Conservation (phyloP, 2,888 invertebrate species). For the Lottia scabra region DNA sequence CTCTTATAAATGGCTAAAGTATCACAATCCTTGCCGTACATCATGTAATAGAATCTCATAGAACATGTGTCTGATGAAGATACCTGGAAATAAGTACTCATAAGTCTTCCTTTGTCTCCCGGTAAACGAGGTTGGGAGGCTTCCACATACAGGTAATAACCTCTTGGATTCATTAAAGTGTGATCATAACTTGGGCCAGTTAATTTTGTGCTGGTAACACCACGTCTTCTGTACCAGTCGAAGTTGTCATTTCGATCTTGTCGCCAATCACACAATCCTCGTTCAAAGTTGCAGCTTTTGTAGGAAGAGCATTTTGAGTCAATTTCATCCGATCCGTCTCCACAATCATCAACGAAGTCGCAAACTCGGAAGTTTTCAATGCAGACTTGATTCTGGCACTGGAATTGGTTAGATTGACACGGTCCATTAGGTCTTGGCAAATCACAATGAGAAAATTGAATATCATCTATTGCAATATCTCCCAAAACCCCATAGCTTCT, state of each 20-base stretch:
- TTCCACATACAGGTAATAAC: slow-evolving; percentile 59
- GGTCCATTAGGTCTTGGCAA: slow-evolving; percentile 33
- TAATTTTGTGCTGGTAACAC: slow-evolving; percentile 45
- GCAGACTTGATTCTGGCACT: slow-evolving; percentile 47
- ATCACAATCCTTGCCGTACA: slow-evolving; percentile 59
- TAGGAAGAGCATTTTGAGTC: slow-evolving; percentile 33
- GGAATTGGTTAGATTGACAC: slow-evolving; percentile 32
- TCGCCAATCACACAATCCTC: slow-evolving; percentile 49
- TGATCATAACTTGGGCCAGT: slow-evolving; percentile 66
- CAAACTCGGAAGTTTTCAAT: slow-evolving; percentile 43
- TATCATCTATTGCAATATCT: slow-evolving; percentile 59
- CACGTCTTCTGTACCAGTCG: slow-evolving; percentile 60
- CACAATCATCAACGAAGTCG: slow-evolving; percentile 64
- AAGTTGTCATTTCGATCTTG: slow-evolving; percentile 61
- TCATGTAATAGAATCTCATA: slow-evolving; percentile 59
- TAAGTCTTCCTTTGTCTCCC: slow-evolving; percentile 63
- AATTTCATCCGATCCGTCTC: slow-evolving; percentile 59
- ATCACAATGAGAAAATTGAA: slow-evolving; percentile 51
- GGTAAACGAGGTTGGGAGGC: slow-evolving; percentile 44
- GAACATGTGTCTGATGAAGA: slow-evolving; percentile 33
- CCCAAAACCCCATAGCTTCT: slow-evolving; percentile 45
- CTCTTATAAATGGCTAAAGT: slow-evolving; percentile 55
- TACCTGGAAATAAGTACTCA: slow-evolving; percentile 39
- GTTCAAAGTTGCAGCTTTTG: slow-evolving; percentile 55
- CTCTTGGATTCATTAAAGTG: slow-evolving; percentile 49